phyloP scores from a whole-genome alignment of 2,113 vertebrate species.

The Heloderma charlesbogerti region DNA sequence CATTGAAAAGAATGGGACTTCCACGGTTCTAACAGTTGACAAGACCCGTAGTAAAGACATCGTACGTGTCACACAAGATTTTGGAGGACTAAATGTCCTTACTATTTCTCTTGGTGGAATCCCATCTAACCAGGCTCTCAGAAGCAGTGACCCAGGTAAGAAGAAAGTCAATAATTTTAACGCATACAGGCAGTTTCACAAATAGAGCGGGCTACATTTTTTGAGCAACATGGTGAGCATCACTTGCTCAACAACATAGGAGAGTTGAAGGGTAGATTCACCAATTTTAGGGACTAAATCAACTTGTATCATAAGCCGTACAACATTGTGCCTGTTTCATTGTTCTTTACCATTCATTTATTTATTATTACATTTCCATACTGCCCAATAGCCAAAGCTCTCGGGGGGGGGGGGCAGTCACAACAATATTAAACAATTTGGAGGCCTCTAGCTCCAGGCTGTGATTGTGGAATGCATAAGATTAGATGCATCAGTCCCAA shows the following conservation, averaged over 20 bases:
- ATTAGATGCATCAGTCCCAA: neutral
- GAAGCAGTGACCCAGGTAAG: constrained; percentile 83
- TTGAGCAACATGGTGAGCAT: neutral
- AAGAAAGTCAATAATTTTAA: neutral
- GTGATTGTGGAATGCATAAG: neutral
- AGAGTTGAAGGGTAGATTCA: constrained; percentile 27
- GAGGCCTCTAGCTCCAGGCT: neutral
- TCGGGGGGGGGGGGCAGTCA: no score
- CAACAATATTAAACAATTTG: neutral
- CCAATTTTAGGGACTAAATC: constrained; percentile 39
- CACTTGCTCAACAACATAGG: constrained; percentile 13
- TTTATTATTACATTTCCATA: no score
- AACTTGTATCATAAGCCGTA: neutral
- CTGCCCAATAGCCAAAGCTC: no score
- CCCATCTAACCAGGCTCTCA: constrained; percentile 81
- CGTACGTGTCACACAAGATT: constrained; percentile 90
- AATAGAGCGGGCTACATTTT: neutral
- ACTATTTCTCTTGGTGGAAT: constrained; percentile 94
- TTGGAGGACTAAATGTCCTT: constrained; percentile 88
- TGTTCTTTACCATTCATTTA: neutral
- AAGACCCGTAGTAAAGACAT: constrained; percentile 79
- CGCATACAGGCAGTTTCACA: neutral
- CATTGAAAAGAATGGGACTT: constrained; percentile 86
- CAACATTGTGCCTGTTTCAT: neutral
- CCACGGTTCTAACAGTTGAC: constrained; percentile 85